Percentiles rank a stretch among this genome's conserved stretches.
These are phyloP conservation scores for Branchinecta lindahli DNA, from an alignment of 1,140 invertebrate species.

Conservation along the genomic window DNA sequence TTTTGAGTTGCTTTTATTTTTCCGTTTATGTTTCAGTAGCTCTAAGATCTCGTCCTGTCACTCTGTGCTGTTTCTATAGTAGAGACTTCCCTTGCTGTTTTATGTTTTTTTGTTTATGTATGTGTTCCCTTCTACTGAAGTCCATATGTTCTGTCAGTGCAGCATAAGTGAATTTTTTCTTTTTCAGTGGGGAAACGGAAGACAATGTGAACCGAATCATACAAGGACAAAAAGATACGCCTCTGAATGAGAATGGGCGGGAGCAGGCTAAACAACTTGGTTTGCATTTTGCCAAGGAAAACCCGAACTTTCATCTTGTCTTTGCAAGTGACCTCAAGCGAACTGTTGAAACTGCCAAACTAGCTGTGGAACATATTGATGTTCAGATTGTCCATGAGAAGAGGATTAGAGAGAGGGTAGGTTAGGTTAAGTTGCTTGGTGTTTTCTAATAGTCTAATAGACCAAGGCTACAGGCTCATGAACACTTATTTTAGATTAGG, in stretches of 20 bases:
- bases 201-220: conserved; percentile 4
- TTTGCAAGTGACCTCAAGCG: conserved; percentile 1
- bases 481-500: too few species aligned
- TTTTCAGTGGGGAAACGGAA: not conserved
- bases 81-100: too few species aligned
- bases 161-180: too few species aligned
- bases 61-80: too few species aligned
- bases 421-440: not conserved
- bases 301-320: not conserved
- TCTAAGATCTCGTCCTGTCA: too few species aligned
- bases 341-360: not conserved
- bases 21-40: too few species aligned
- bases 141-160: too few species aligned
- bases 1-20: too few species aligned
- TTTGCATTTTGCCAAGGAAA: not conserved
- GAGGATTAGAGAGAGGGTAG: not conserved
- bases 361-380: not conserved
- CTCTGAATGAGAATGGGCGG: not conserved
- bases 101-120: too few species aligned
- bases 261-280: not conserved
- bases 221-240: conserved; percentile 8
- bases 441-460: too few species aligned
- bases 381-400: not conserved
- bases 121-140: too few species aligned
- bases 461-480: too few species aligned